These are phyloP conservation scores for Luehdorfia chinensis DNA, from an alignment of 1,140 invertebrate genomes.

Conservation along the genomic window DNA sequence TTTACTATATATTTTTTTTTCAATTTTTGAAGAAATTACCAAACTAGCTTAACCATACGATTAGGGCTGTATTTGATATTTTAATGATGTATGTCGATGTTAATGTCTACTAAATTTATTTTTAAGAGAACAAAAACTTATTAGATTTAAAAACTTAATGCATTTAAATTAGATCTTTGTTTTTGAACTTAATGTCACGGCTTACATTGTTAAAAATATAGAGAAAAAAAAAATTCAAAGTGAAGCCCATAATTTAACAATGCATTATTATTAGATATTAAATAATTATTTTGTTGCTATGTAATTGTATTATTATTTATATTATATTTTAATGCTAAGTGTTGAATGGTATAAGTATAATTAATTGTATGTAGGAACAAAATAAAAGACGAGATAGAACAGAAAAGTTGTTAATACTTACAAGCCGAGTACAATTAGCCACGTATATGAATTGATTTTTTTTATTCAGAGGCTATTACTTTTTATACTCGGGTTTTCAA, in stretches of 20 bases:
- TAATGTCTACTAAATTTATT: constrained; percentile 2
- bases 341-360: constrained; percentile 37
- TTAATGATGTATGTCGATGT: constrained; percentile 3
- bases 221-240: neutral
- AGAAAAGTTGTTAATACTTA: constrained; percentile 25
- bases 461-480: constrained; percentile 25
- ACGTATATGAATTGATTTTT: constrained; percentile 21
- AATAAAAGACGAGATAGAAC: constrained; percentile 35
- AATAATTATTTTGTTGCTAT: constrained; percentile 33
- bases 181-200: constrained; percentile 3
- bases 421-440: constrained; percentile 31
- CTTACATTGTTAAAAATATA: constrained; percentile 15
- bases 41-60: neutral
- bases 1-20: constrained; percentile 3
- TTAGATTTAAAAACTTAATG: constrained; percentile 1
- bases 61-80: constrained; percentile 13
- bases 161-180: constrained; percentile 4
- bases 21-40: constrained; percentile 1
- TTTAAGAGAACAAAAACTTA: constrained; percentile 2
- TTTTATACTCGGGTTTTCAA: constrained; percentile 14
- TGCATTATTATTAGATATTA: constrained; percentile 28
- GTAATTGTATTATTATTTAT: constrained; percentile 40
- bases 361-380: constrained; percentile 28
- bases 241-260: constrained; percentile 1
- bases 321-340: constrained; percentile 42